phyloP scores from a whole-genome alignment of 2,888 invertebrate species.

The Leistus spinibarbis region DNA sequence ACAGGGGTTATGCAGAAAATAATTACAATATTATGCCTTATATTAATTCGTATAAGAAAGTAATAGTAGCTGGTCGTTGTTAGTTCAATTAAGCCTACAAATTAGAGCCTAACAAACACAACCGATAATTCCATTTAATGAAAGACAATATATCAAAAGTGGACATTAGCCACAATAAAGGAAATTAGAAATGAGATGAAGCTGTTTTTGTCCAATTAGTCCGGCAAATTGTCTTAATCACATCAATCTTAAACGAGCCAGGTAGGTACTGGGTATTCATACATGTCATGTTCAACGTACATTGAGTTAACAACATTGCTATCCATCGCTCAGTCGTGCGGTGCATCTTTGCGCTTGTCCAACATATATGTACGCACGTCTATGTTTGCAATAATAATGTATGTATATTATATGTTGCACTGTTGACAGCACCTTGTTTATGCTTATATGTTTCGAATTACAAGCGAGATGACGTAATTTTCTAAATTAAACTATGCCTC shows the following conservation, averaged over 20 bases:
- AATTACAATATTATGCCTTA: no score
- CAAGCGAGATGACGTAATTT: neutral
- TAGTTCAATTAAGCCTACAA: no score
- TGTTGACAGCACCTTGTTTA: neutral
- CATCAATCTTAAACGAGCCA: neutral
- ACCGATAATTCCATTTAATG: no score
- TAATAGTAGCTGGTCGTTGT: no score
- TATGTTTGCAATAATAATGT: neutral
- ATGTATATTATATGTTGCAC: neutral
- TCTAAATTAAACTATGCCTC: neutral
- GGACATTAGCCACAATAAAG: neutral
- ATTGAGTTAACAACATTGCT: neutral
- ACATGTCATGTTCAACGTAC: neutral
- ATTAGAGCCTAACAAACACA: no score
- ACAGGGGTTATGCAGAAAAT: no score
- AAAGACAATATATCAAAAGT: neutral
- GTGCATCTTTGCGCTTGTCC: no score
- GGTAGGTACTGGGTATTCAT: neutral
- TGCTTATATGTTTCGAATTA: neutral
- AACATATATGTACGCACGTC: neutral
- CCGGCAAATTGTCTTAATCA: neutral
- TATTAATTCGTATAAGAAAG: no score
- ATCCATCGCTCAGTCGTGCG: neutral
- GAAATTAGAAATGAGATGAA: neutral
- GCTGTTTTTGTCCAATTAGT: neutral